These are phyloP conservation scores for Eueremaeus valkanovi DNA, from an alignment of 2,888 invertebrate genomes.

Conservation along the genomic window DNA sequence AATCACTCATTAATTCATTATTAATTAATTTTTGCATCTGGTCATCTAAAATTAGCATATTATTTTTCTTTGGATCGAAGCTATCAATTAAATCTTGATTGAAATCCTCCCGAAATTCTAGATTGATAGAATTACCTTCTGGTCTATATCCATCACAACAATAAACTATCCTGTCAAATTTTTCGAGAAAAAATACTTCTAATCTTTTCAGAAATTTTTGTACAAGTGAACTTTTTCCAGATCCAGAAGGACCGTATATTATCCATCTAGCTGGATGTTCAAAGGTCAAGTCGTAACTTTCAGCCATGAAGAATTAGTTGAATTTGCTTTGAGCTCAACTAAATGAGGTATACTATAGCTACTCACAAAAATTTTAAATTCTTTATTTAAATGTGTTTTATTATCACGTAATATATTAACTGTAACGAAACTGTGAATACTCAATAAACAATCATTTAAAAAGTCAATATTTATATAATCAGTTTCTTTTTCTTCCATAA, in stretches of 20 bases:
- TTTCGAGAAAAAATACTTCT: neutral
- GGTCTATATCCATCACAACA: neutral
- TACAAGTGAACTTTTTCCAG: neutral
- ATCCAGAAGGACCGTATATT: neutral
- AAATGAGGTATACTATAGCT: neutral
- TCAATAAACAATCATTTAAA: no score
- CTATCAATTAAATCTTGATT: neutral
- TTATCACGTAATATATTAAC: no score
- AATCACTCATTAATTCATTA: neutral
- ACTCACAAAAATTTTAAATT: no score
- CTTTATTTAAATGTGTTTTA: no score
- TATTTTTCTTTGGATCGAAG: neutral
- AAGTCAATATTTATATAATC: no score
- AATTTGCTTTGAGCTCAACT: neutral
- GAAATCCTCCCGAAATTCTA: neutral
- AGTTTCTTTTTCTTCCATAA: no score
- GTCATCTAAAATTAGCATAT: neutral
- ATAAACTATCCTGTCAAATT: neutral
- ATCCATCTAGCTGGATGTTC: neutral
- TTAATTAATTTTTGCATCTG: neutral
- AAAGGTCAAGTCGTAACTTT: no score
- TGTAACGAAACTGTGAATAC: no score
- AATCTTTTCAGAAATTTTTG: neutral
- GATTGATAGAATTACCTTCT: neutral
- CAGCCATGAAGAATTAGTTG: neutral